Conservation (phyloP, 2,113 vertebrate genomes). For the Petrocephalus microphthalmus region DNA sequence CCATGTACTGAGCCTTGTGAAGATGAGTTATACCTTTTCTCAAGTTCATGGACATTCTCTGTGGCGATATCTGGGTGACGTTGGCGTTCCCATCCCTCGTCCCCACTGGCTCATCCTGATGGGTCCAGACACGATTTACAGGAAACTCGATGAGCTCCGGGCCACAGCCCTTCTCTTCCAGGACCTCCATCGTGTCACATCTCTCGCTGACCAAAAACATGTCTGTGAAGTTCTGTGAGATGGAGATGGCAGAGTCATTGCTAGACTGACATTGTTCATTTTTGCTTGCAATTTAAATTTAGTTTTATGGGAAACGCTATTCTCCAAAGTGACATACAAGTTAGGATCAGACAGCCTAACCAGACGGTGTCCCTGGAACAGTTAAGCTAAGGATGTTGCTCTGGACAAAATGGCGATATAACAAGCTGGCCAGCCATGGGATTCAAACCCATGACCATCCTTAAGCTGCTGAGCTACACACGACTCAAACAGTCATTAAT, state of each 20-base stretch:
- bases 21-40: slow-evolving; percentile 68
- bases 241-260: background rate
- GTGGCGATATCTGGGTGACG: slow-evolving; percentile 82
- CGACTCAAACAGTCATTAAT: background rate
- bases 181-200: slow-evolving; percentile 72
- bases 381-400: background rate
- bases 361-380: background rate
- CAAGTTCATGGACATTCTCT: slow-evolving; percentile 76
- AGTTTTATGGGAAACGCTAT: background rate
- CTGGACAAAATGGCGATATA: background rate
- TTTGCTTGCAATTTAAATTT: background rate
- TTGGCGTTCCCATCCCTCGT: slow-evolving; percentile 55
- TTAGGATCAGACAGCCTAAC: background rate
- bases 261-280: background rate
- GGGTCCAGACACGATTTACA: slow-evolving; percentile 63
- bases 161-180: slow-evolving; percentile 75
- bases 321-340: background rate
- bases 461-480: background rate
- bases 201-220: slow-evolving; percentile 65
- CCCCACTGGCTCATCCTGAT: slow-evolving; percentile 66
- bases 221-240: slow-evolving; percentile 82
- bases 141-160: slow-evolving; percentile 70
- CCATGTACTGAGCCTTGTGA: background rate
- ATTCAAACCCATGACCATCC: background rate
- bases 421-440: background rate